Percentiles rank a stretch among this genome's conserved stretches.
Conservation (phyloP, 2,888 invertebrate species). For the Drosophila neotestacea region DNA sequence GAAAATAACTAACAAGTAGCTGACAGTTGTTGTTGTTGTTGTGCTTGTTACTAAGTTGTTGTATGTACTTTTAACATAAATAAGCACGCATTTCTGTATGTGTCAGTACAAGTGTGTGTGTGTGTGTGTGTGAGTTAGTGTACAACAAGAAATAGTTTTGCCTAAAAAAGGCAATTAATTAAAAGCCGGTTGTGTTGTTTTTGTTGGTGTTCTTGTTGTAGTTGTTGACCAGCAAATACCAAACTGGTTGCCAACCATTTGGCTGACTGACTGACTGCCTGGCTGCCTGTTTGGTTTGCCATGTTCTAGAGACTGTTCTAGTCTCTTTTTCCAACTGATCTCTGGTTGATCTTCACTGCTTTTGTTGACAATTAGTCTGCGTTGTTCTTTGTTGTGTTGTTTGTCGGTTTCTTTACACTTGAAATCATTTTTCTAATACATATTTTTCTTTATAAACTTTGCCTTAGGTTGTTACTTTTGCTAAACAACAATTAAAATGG, state of each 20-base stretch:
- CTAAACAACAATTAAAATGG: constrained; percentile 61
- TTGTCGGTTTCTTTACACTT: constrained; percentile 42
- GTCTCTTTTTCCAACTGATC: constrained; percentile 38
- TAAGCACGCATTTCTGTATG: constrained; percentile 41
- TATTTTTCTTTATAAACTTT: constrained; percentile 44
- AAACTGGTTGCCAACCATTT: constrained; percentile 68
- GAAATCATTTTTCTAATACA: constrained; percentile 61
- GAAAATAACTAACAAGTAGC: constrained; percentile 55
- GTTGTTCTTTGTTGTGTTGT: constrained; percentile 33
- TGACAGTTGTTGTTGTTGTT: constrained; percentile 34
- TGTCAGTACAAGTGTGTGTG: constrained; percentile 7
- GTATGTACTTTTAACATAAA: constrained; percentile 48
- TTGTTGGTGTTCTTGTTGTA: constrained; percentile 29
- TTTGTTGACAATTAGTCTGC: constrained; percentile 61
- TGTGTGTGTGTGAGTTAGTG: constrained; percentile 27
- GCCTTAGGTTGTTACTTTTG: constrained; percentile 51
- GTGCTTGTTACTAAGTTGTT: constrained; percentile 22
- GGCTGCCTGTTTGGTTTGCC: constrained; percentile 27
- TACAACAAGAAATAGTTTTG: constrained; percentile 77
- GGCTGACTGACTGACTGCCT: constrained; percentile 33
- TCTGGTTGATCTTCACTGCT: constrained; percentile 42
- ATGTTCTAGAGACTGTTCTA: constrained; percentile 36
- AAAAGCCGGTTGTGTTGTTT: constrained; percentile 72
- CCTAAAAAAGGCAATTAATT: constrained; percentile 83
- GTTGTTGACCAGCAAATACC: constrained; percentile 36